phyloP scores from a whole-genome alignment of 2,113 vertebrate genomes.

The Lichenostomus cassidix region DNA sequence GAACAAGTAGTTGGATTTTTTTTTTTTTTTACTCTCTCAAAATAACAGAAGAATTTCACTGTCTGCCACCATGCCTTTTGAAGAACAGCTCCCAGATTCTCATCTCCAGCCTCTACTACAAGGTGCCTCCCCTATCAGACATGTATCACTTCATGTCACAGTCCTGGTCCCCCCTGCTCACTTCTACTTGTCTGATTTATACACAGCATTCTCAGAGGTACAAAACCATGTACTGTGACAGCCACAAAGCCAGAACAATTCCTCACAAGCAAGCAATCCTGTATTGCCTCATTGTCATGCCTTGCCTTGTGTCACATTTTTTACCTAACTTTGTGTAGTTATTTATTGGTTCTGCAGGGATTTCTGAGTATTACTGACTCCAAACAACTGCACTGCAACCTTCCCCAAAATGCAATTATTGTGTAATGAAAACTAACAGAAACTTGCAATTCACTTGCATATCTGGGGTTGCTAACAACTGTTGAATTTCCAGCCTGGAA shows the following conservation, averaged over 20 bases:
- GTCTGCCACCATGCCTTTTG: neutral
- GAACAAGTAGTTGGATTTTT: neutral
- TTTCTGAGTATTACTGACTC: neutral
- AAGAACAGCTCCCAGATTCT: slow-evolving; percentile 15
- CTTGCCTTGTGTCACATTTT: neutral
- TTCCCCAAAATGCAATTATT: neutral
- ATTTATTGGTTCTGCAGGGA: neutral
- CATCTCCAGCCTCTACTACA: neutral
- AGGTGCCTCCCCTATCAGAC: neutral
- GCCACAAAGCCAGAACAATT: neutral
- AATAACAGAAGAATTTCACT: neutral
- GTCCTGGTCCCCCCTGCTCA: neutral
- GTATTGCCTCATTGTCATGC: neutral
- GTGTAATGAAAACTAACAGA: neutral
- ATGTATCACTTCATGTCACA: neutral
- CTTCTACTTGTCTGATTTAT: neutral
- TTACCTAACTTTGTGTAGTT: neutral
- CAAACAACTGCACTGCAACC: neutral
- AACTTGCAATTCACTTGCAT: neutral
- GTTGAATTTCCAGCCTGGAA: neutral
- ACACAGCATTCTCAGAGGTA: neutral
- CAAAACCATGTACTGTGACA: neutral
- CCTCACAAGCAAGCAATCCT: neutral
- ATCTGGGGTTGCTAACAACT: neutral
- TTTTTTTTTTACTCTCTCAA: neutral